A percentile compares a stretch with the other conserved stretches of the same genome.
phyloP scores from a whole-genome alignment of 2,113 vertebrate species.

The Cephalopterus ornatus region DNA sequence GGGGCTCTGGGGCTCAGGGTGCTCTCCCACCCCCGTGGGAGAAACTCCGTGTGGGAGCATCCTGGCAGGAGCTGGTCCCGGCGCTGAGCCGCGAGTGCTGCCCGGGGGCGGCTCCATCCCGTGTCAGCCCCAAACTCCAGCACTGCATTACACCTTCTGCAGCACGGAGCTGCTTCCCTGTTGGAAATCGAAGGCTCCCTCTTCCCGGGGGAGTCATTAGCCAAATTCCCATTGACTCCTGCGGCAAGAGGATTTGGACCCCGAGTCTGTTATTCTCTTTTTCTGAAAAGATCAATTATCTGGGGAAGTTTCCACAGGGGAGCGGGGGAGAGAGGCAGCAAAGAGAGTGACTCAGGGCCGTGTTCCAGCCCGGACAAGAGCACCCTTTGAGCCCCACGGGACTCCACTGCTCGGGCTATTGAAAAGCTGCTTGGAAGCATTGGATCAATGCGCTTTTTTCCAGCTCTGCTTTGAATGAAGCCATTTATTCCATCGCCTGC shows the following conservation, averaged over 20 bases:
- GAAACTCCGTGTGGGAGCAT: fast-evolving
- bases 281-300: constrained; percentile 49
- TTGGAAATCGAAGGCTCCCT: not conserved
- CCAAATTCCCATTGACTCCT: not conserved
- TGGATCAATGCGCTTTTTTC: constrained; percentile 51
- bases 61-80: fast-evolving
- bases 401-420: not conserved
- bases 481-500: constrained; percentile 51
- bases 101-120: fast-evolving
- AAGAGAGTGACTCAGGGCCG: not conserved
- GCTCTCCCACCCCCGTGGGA: not conserved
- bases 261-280: not conserved
- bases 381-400: constrained; percentile 64
- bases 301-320: constrained; percentile 20
- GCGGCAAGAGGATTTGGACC: not conserved
- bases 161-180: not conserved
- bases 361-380: constrained; percentile 61
- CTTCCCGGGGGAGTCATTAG: not conserved
- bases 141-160: not conserved
- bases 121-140: fast-evolving
- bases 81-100: fast-evolving
- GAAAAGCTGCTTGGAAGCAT: constrained; percentile 46
- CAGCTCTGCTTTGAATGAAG: constrained; percentile 59
- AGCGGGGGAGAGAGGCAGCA: not conserved
- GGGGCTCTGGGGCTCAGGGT: not conserved